Evolutionary conservation across 2,888 invertebrate genomes (phyloP).

Genomic region (Plebejus melissa): DNA sequence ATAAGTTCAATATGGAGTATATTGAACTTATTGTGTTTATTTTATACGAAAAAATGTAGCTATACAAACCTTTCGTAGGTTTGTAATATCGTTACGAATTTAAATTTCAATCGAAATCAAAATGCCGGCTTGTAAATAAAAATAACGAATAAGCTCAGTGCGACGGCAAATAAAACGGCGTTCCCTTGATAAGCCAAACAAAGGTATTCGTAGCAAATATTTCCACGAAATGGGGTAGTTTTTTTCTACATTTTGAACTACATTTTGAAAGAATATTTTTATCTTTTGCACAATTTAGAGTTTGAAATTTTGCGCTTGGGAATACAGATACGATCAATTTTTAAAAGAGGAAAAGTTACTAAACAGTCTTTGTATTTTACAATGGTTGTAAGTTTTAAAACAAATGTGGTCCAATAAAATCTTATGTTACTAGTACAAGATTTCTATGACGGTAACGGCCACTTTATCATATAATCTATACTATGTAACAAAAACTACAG

Average conservation of each 20-base stretch:
- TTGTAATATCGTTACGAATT: slow-evolving; percentile 11
- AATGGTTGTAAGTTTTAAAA: neutral
- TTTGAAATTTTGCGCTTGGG: neutral
- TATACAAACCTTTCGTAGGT: neutral
- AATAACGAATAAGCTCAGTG: slow-evolving; percentile 30
- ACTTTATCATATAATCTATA: neutral
- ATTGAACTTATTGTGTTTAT: no score
- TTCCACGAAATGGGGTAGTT: slow-evolving; percentile 7
- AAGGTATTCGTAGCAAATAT: slow-evolving; percentile 35
- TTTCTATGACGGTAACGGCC: no score
- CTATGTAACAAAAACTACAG: neutral
- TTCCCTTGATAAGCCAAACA: slow-evolving; percentile 37
- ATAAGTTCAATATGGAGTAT: neutral
- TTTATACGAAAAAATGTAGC: neutral
- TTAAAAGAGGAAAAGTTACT: neutral
- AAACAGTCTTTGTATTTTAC: neutral
- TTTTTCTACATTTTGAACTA: neutral
- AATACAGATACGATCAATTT: neutral
- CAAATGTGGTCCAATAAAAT: neutral
- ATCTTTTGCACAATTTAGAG: neutral
- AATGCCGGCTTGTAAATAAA: slow-evolving; percentile 8
- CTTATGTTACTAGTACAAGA: neutral
- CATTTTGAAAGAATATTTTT: slow-evolving; percentile 4
- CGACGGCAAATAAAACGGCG: slow-evolving; percentile 19
- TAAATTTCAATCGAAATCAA: slow-evolving; percentile 20